A percentile compares a stretch with the other conserved stretches of the same genome.
These are phyloP conservation scores for Cylloceria caligata DNA, from an alignment of 2,888 invertebrate species.

Conservation along the genomic window DNA sequence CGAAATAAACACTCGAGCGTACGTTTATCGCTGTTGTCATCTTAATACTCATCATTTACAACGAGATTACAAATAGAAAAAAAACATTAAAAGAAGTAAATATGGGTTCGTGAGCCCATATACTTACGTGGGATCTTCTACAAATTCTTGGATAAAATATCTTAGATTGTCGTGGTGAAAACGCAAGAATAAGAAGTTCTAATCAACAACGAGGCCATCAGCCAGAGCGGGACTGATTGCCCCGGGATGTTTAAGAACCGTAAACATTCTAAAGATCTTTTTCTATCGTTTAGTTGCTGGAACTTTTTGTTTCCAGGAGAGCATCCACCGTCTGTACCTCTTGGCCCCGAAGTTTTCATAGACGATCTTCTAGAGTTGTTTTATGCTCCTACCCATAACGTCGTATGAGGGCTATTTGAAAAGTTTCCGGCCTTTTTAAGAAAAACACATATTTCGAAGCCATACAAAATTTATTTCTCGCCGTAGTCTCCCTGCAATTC, in stretches of 20 bases:
- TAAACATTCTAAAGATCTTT: slow-evolving; percentile 23
- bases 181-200: not conserved
- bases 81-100: slow-evolving; percentile 9
- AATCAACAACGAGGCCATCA: slow-evolving; percentile 17
- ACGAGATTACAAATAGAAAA: not conserved
- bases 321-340: not conserved
- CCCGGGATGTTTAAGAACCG: slow-evolving; percentile 22
- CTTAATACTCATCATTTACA: not conserved
- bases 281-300: slow-evolving; percentile 7
- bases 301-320: not conserved
- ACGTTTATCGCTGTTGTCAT: not conserved
- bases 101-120: not conserved
- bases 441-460: too few species aligned
- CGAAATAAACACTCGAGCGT: not conserved
- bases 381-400: not conserved
- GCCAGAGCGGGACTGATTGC: slow-evolving; percentile 28
- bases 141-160: slow-evolving; percentile 9
- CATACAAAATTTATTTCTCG: too few species aligned
- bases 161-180: slow-evolving; percentile 10
- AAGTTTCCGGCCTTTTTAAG: too few species aligned
- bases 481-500: too few species aligned
- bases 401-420: too few species aligned
- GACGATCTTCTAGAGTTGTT: not conserved
- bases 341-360: not conserved
- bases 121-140: not conserved